Conservation (phyloP, 2,113 vertebrate genomes). For the Indicator maculatus region DNA sequence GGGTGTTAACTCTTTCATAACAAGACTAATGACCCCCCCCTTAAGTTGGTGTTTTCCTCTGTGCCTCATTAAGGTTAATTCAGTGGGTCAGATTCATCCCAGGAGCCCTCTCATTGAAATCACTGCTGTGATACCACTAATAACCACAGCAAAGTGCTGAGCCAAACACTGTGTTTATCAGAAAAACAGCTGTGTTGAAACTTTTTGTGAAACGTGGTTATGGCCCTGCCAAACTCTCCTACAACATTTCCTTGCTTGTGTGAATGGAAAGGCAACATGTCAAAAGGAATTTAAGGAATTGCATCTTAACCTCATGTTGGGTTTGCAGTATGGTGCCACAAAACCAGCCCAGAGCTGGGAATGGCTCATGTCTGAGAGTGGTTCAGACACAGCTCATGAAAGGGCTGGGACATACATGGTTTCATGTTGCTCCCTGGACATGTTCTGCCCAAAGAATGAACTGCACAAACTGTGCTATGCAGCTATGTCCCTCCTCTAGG, state of each 20-base stretch:
- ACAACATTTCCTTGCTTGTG: neutral
- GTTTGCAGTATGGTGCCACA: neutral
- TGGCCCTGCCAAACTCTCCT: neutral
- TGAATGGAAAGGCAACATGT: neutral
- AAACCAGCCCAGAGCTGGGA: neutral
- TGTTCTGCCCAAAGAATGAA: neutral
- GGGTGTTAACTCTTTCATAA: conserved; percentile 68
- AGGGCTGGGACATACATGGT: neutral
- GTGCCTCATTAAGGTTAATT: conserved; percentile 28
- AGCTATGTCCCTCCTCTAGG: neutral
- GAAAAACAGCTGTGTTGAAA: neutral
- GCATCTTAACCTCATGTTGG: neutral
- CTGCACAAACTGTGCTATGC: neutral
- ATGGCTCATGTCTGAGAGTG: neutral
- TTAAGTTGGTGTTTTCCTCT: conserved; percentile 21
- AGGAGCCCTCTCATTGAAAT: neutral
- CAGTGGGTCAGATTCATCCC: conserved; percentile 1
- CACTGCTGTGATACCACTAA: neutral
- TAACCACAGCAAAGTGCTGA: neutral
- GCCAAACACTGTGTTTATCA: neutral
- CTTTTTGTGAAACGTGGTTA: neutral
- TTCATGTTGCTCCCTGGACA: neutral
- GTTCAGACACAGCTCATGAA: neutral
- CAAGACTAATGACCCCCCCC: conserved; percentile 17
- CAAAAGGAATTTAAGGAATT: neutral